phyloP scores from a whole-genome alignment of 2,888 invertebrate species.

The Oasisia sp. region DNA sequence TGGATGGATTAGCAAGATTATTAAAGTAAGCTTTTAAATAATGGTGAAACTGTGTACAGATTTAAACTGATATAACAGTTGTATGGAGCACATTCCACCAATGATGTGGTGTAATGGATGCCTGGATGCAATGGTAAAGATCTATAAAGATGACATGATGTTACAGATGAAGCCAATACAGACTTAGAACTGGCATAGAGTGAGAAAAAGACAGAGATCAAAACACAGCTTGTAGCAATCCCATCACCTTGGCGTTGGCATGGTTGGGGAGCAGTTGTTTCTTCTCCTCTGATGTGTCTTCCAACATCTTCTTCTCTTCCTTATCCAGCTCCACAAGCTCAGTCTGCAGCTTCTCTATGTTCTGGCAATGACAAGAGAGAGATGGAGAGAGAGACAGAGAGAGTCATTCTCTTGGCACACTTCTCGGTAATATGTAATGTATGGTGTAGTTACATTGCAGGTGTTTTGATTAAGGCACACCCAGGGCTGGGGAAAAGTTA shows the following conservation, averaged over 20 bases:
- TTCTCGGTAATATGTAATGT: not conserved
- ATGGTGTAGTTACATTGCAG: not conserved
- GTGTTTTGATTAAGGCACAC: too few relatives aligned
- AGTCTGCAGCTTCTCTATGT: conserved; percentile 17
- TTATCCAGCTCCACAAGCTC: conserved; percentile 41
- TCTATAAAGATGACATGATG: too few relatives aligned
- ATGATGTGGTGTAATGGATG: not conserved
- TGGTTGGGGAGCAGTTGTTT: not conserved
- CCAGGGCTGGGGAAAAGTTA: too few relatives aligned
- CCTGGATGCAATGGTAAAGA: not conserved
- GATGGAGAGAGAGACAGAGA: not conserved
- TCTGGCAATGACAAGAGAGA: not conserved
- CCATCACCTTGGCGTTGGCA: not conserved
- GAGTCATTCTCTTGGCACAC: not conserved
- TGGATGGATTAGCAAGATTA: too few relatives aligned
- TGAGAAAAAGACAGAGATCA: too few relatives aligned
- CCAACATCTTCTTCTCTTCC: conserved; percentile 53
- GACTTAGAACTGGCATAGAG: too few relatives aligned
- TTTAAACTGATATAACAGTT: too few relatives aligned
- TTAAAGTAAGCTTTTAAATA: too few relatives aligned
- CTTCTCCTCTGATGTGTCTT: conserved; percentile 38
- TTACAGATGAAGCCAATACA: too few relatives aligned
- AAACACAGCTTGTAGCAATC: too few relatives aligned
- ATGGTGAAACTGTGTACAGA: too few relatives aligned
- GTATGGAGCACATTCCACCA: not conserved